Conservation (phyloP, 2,113 vertebrate species). For the Aphelocoma coerulescens region DNA sequence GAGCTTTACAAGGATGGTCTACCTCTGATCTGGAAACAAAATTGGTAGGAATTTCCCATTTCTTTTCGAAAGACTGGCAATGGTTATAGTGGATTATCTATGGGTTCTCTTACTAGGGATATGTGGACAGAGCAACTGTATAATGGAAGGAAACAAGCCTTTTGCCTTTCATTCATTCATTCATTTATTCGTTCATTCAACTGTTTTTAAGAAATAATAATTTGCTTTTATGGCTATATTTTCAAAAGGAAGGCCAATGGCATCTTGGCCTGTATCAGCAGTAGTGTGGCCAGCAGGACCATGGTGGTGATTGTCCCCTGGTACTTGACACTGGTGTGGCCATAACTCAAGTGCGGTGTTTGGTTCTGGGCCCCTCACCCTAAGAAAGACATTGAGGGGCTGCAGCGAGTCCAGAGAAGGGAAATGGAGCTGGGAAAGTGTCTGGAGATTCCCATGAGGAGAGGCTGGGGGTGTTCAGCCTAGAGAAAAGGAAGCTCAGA, state of each 20-base stretch:
- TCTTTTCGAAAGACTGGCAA: not conserved
- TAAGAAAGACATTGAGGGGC: not conserved
- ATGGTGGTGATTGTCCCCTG: not conserved
- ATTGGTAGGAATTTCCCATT: not conserved
- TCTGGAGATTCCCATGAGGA: not conserved
- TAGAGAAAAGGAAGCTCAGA: not conserved
- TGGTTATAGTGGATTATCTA: not conserved
- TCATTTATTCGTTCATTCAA: not conserved
- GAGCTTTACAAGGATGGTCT: not conserved
- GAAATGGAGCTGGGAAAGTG: not conserved
- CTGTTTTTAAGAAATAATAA: not conserved
- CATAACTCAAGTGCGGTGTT: fast-evolving
- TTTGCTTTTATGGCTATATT: not conserved
- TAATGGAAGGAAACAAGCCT: not conserved
- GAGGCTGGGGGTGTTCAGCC: not conserved
- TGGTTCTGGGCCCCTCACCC: not conserved
- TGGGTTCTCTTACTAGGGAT: not conserved
- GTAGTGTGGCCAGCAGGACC: not conserved
- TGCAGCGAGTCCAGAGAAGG: not conserved
- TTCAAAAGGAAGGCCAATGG: not conserved
- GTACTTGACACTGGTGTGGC: not conserved
- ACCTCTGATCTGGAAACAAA: not conserved
- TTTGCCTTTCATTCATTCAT: not conserved
- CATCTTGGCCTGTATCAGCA: not conserved
- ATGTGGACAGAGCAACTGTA: not conserved